phyloP scores from a whole-genome alignment of 2,113 vertebrate genomes.

The Anarhynchus alexandrinus region DNA sequence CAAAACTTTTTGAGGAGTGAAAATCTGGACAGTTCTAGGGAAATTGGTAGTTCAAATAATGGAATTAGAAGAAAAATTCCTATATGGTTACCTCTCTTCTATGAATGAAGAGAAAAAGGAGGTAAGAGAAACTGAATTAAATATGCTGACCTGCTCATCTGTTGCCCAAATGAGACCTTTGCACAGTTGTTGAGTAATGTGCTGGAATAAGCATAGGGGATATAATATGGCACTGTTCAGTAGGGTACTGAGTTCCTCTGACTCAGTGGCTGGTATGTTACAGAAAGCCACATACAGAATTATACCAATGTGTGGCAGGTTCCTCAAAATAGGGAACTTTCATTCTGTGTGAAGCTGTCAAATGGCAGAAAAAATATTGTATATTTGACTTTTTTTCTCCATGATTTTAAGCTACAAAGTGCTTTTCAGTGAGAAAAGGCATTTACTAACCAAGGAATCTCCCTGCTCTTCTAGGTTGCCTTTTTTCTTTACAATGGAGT shows the following conservation, averaged over 20 bases:
- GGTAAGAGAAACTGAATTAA: not conserved
- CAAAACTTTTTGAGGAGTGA: not conserved
- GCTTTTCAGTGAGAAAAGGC: not conserved
- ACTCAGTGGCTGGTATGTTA: not conserved
- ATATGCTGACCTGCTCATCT: not conserved
- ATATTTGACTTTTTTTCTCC: not conserved
- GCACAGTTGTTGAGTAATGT: not conserved
- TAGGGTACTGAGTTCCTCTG: not conserved
- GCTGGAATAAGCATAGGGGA: not conserved
- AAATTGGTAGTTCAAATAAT: not conserved
- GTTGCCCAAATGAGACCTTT: not conserved
- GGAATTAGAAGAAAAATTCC: not conserved
- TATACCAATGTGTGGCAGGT: not conserved
- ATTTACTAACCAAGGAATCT: constrained; percentile 15
- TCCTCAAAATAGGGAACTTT: not conserved
- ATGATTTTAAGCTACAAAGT: not conserved
- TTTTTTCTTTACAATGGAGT: constrained; percentile 94
- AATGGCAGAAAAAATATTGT: not conserved
- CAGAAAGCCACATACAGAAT: not conserved
- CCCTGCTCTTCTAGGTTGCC: constrained; percentile 76
- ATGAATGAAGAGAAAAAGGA: not conserved
- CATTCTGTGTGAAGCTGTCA: not conserved
- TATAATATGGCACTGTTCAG: not conserved
- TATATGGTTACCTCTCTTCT: not conserved
- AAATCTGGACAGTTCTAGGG: not conserved